Percentiles rank a stretch among this genome's conserved stretches.
Conservation (phyloP, 1,140 invertebrate species). For the Acromyrmex charruanus region DNA sequence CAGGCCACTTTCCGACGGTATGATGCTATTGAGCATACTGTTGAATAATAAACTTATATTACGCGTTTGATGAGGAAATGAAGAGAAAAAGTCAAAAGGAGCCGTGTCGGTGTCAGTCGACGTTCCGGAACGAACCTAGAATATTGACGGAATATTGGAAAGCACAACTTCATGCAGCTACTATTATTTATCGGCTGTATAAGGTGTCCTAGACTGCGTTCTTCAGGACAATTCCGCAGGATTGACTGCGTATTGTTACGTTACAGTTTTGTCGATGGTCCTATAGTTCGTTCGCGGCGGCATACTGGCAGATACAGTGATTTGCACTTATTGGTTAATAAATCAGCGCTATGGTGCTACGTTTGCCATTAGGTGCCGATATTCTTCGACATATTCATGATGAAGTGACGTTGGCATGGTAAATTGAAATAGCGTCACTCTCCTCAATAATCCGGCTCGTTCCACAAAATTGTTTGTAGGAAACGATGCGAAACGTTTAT, state of each 20-base stretch:
- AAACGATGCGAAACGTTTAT: background rate
- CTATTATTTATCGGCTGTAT: constrained; percentile 83
- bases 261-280: constrained; percentile 79
- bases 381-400: constrained; percentile 35
- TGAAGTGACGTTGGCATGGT: constrained; percentile 39
- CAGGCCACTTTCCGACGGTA: constrained; percentile 34
- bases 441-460: background rate
- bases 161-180: constrained; percentile 83
- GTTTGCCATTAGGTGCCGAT: constrained; percentile 60
- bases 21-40: background rate
- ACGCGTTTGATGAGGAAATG: constrained; percentile 52
- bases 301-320: constrained; percentile 77
- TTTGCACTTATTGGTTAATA: constrained; percentile 85
- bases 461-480: constrained; percentile 2
- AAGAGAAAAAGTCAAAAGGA: constrained; percentile 68
- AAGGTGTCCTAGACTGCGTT: constrained; percentile 70
- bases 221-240: constrained; percentile 77
- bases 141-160: constrained; percentile 72
- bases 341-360: constrained; percentile 78
- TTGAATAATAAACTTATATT: constrained; percentile 41
- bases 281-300: constrained; percentile 73
- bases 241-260: constrained; percentile 81
- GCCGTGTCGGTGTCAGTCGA: constrained; percentile 65
- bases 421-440: constrained; percentile 49
- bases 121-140: constrained; percentile 72